Evolutionary conservation across 2,888 invertebrate species (phyloP).

Genomic region (Sphaerophoria taeniata): DNA sequence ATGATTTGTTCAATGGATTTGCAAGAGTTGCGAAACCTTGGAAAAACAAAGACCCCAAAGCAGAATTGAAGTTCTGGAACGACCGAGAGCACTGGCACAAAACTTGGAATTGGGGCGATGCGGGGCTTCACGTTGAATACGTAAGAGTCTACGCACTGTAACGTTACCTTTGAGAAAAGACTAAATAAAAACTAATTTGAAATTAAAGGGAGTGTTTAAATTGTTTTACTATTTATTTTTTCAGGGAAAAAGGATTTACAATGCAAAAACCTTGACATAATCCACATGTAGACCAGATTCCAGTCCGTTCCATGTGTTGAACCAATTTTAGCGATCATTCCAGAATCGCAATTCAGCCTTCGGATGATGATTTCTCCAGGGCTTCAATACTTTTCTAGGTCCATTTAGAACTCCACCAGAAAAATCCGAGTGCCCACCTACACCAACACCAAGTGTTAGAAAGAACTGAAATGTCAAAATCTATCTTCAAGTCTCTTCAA

Average conservation of each 20-base stretch:
- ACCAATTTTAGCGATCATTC: constrained; percentile 86
- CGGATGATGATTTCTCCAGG: constrained; percentile 88
- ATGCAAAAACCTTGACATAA: constrained; percentile 81
- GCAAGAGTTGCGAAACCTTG: constrained; percentile 87
- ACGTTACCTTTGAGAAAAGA: no score
- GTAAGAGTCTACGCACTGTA: constrained; percentile 80
- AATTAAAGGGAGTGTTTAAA: no score
- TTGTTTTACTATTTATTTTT: no score
- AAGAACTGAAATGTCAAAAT: no score
- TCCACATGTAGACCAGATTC: constrained; percentile 81
- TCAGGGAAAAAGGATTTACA: no score
- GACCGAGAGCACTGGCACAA: constrained; percentile 86
- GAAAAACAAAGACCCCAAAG: constrained; percentile 87
- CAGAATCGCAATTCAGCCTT: constrained; percentile 89
- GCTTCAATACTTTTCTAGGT: constrained; percentile 85
- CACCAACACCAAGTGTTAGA: no score
- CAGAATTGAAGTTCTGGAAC: constrained; percentile 88
- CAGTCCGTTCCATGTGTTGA: constrained; percentile 85
- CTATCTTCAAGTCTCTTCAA: no score
- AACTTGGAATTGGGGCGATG: constrained; percentile 86
- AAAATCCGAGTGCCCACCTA: no score
- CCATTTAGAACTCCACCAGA: no score
- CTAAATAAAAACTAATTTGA: no score
- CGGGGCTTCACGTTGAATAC: constrained; percentile 79
- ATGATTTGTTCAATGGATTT: constrained; percentile 79